Percentiles rank a stretch among this genome's conserved stretches.
Evolutionary conservation across 23 tunicate species (phyloP).

Genomic region (Halocynthia roretzi): DNA sequence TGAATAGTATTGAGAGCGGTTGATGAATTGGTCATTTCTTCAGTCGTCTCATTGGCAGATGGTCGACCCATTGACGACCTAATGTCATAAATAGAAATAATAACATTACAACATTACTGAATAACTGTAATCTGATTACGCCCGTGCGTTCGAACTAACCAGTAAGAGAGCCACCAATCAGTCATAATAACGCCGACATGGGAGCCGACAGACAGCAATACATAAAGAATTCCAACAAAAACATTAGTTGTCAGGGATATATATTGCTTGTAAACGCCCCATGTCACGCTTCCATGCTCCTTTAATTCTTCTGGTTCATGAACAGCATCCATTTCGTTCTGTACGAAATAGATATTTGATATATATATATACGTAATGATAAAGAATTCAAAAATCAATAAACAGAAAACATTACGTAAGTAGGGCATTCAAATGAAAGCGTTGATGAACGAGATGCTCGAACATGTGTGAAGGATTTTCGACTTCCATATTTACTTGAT

Average conservation of each 20-base stretch:
- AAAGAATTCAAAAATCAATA: not conserved
- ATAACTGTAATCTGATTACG: no score
- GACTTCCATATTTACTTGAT: no score
- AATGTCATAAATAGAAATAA: no score
- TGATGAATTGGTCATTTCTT: not conserved
- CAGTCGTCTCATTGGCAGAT: no score
- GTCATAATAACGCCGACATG: not conserved
- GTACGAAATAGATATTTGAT: not conserved
- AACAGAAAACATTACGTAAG: not conserved
- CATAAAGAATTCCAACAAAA: not conserved
- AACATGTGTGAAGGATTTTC: no score
- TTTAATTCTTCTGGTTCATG: conserved; percentile 3
- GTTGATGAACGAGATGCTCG: not conserved
- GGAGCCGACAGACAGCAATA: not conserved
- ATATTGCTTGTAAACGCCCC: not conserved
- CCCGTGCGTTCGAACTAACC: not conserved
- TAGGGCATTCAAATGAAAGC: not conserved
- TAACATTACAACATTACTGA: no score
- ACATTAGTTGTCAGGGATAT: not conserved
- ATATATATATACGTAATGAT: no score
- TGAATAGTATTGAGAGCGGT: not conserved
- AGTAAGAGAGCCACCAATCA: conserved; percentile 13
- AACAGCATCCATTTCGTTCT: conserved; percentile 1
- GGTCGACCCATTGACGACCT: no score
- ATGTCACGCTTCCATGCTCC: not conserved